These are phyloP conservation scores for Falco novaeseelandiae DNA, from an alignment of 2,797 vertebrate species.

Conservation along the genomic window DNA sequence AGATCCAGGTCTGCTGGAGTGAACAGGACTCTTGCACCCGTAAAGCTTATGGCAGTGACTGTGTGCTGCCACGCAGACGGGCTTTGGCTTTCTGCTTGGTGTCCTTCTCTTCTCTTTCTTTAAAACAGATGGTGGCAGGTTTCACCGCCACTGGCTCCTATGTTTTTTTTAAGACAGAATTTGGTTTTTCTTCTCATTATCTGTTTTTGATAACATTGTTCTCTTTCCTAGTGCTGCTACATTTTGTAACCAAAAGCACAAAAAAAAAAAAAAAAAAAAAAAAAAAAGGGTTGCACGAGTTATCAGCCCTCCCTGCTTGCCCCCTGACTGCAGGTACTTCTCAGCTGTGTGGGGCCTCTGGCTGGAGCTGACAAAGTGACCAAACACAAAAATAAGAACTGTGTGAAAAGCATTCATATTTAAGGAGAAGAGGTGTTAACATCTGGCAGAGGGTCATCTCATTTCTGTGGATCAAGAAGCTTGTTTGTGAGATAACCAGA, in stretches of 20 bases:
- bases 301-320: background rate
- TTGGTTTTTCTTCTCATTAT: conserved; percentile 48
- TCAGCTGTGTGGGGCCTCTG: background rate
- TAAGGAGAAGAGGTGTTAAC: background rate
- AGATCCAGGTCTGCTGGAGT: background rate
- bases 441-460: background rate
- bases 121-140: background rate
- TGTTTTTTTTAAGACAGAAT: conserved; percentile 17
- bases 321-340: background rate
- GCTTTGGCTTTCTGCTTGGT: background rate
- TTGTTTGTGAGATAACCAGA: background rate
- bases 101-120: conserved; percentile 41
- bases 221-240: background rate
- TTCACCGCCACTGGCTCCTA: conserved; percentile 12
- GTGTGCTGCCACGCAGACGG: background rate
- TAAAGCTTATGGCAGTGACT: background rate
- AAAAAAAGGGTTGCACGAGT: background rate
- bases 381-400: background rate
- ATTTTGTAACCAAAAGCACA: background rate
- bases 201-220: conserved; percentile 34
- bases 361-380: background rate
- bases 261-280: no score
- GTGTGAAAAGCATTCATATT: background rate
- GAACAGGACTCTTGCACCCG: background rate
- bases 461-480: background rate